These are phyloP conservation scores for Tympanoctomys barrerae DNA, from an alignment of 2,797 vertebrate genomes.

Conservation along the genomic window DNA sequence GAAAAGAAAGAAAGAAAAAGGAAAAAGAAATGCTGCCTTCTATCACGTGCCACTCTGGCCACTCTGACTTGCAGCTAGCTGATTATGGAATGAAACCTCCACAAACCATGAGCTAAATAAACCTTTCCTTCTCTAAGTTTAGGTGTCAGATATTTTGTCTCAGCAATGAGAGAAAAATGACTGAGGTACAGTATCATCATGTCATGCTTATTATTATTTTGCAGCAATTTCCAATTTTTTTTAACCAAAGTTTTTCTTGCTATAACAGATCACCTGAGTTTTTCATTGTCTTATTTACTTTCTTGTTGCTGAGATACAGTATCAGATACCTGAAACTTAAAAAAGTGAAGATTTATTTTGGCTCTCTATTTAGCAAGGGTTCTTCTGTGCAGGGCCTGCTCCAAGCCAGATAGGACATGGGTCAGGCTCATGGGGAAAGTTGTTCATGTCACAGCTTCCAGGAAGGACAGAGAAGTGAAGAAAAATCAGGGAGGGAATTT, in stretches of 20 bases:
- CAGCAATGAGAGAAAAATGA: no score
- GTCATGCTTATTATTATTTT: not conserved
- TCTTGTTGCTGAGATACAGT: not conserved
- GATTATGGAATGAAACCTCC: no score
- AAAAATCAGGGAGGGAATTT: not conserved
- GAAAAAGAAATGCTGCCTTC: no score
- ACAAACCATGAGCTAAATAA: no score
- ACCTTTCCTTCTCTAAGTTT: no score
- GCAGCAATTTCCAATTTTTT: not conserved
- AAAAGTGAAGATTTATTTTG: not conserved
- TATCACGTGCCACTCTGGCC: no score
- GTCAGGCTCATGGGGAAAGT: not conserved
- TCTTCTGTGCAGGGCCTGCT: not conserved
- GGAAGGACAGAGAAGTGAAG: not conserved
- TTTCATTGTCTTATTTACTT: not conserved
- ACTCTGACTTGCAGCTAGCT: no score
- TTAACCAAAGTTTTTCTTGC: not conserved
- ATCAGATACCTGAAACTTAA: not conserved
- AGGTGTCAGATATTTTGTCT: no score
- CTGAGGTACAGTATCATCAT: not conserved
- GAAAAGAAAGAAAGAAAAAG: no score
- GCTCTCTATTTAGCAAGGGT: not conserved
- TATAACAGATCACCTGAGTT: not conserved
- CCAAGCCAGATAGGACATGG: not conserved
- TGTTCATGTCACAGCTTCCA: not conserved